Conservation (phyloP, 2,113 vertebrate genomes). For the Muntiacus reevesi region DNA sequence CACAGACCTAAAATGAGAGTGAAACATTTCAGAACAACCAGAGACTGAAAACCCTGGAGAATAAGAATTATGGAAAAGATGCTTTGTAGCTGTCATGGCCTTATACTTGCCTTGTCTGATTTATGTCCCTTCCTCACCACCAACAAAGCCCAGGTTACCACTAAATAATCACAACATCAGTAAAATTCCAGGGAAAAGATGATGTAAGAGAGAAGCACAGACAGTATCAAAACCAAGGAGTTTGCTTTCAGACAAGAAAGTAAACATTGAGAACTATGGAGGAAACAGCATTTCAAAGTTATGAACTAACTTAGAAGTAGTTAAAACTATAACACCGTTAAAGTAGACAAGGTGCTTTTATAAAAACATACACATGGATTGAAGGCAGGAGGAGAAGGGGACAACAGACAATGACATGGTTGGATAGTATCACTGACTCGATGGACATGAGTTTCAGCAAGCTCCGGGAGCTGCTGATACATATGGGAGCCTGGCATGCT, state of each 20-base stretch:
- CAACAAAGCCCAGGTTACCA: constrained; percentile 39
- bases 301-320: not conserved
- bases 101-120: not conserved
- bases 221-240: not conserved
- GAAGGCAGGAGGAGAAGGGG: not conserved
- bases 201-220: not conserved
- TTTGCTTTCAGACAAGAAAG: not conserved
- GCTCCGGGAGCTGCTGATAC: not conserved
- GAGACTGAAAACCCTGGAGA: not conserved
- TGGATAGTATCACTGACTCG: not conserved
- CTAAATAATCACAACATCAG: constrained; percentile 46
- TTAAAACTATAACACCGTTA: constrained; percentile 19
- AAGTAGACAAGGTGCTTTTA: not conserved
- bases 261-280: not conserved
- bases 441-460: not conserved
- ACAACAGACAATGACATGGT: not conserved
- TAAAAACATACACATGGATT: not conserved
- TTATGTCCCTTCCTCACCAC: not conserved
- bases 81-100: not conserved
- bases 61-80: not conserved
- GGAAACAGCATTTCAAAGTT: constrained; percentile 4
- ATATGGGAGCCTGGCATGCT: not conserved
- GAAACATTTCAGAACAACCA: constrained; percentile 23
- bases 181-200: constrained; percentile 34
- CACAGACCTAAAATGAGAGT: not conserved